Evolutionary conservation across 1,140 invertebrate genomes (phyloP).

Genomic region (Thaumatotibia leucotreta): DNA sequence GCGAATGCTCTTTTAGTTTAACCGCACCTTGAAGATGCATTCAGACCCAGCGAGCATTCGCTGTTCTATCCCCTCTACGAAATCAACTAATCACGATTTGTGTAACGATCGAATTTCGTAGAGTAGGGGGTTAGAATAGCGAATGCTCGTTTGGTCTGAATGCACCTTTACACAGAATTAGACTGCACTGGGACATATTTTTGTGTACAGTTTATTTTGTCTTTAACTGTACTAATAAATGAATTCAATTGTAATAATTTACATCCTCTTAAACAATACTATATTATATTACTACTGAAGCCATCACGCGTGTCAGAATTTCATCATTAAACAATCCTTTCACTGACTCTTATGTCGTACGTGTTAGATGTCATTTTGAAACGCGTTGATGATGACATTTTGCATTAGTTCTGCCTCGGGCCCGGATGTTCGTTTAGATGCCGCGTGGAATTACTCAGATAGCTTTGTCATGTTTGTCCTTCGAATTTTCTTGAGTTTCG

Average conservation of each 20-base stretch:
- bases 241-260: not conserved
- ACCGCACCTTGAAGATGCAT: too few species aligned
- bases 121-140: too few species aligned
- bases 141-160: too few species aligned
- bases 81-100: too few species aligned
- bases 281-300: not conserved
- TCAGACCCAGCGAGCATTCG: too few species aligned
- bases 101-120: too few species aligned
- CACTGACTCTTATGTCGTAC: not conserved
- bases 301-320: slow-evolving; percentile 2
- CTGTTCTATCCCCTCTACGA: not conserved
- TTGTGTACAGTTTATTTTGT: too few species aligned
- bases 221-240: not conserved
- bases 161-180: too few species aligned
- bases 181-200: too few species aligned
- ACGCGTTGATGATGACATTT: not conserved
- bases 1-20: not conserved
- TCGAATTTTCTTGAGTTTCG: not conserved
- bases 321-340: not conserved
- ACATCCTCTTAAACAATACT: not conserved
- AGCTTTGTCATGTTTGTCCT: slow-evolving; percentile 10
- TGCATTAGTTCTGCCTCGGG: not conserved
- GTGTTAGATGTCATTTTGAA: not conserved
- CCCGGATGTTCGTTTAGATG: slow-evolving; percentile 3
- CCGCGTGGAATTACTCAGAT: not conserved